Percentiles rank a stretch among this genome's conserved stretches.
These are phyloP conservation scores for Gobionotothen gibberifrons DNA, from an alignment of 2,797 vertebrate species.

Conservation along the genomic window DNA sequence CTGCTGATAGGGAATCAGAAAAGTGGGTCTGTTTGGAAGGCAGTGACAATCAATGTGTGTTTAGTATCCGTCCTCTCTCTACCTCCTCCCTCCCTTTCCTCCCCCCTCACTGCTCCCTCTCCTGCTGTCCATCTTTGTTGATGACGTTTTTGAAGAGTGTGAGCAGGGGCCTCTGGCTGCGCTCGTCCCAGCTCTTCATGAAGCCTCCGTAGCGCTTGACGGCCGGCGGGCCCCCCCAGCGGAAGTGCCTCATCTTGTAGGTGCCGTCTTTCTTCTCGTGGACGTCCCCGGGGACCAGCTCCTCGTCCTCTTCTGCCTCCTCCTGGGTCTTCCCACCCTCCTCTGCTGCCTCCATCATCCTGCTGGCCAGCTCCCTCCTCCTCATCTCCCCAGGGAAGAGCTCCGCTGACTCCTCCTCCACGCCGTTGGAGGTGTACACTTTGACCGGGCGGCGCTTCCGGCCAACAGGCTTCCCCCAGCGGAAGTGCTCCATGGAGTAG, in stretches of 20 bases:
- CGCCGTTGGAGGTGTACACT: slow-evolving; percentile 84
- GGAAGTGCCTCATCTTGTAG: slow-evolving; percentile 88
- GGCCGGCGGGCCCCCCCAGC: slow-evolving; percentile 85
- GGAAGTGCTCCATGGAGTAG: slow-evolving; percentile 97
- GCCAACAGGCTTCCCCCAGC: slow-evolving; percentile 94
- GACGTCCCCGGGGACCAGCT: slow-evolving; percentile 3
- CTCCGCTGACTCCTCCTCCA: slow-evolving; percentile 86
- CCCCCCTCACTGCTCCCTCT: slow-evolving; percentile 70
- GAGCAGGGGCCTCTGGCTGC: slow-evolving; percentile 88
- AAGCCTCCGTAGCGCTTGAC: slow-evolving; percentile 94
- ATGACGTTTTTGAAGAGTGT: slow-evolving; percentile 94
- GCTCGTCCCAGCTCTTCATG: slow-evolving; percentile 90
- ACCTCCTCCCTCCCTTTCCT: not conserved
- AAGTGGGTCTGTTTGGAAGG: not conserved
- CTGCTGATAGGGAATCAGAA: not conserved
- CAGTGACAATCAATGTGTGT: too few species aligned
- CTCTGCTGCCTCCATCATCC: slow-evolving; percentile 34
- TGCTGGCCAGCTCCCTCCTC: slow-evolving; percentile 72
- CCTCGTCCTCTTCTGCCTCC: slow-evolving; percentile 6
- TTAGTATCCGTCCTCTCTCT: not conserved
- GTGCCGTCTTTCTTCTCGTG: slow-evolving; percentile 78
- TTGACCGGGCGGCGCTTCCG: slow-evolving; percentile 91
- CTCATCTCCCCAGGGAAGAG: slow-evolving; percentile 83
- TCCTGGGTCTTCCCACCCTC: slow-evolving; percentile 29
- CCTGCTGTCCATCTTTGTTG: slow-evolving; percentile 86